phyloP scores from a whole-genome alignment of 37 sponge, comb jelly and placozoan genomes.

The Haliclona indistincta region DNA sequence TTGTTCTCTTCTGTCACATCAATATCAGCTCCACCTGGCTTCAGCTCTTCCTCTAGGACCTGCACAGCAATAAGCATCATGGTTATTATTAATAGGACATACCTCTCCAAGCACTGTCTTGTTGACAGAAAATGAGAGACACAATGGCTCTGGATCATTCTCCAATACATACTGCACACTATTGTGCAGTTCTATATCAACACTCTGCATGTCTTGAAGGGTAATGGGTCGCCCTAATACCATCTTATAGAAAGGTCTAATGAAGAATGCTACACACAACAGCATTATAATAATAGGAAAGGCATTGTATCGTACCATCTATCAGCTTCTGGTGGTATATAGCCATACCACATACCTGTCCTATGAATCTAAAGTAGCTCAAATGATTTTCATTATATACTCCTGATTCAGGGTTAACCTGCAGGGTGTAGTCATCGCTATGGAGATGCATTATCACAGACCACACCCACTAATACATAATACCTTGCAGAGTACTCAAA shows the following conservation, averaged over 20 bases:
- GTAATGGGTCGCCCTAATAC: slow-evolving; percentile 81
- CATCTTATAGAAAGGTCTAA: slow-evolving; percentile 99
- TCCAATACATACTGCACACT: slow-evolving; percentile 92
- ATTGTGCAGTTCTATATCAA: slow-evolving; percentile 89
- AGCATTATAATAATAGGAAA: background rate
- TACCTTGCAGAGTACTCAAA: slow-evolving; percentile 99
- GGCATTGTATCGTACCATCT: slow-evolving; percentile 75
- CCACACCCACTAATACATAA: background rate
- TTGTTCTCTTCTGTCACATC: slow-evolving; percentile 90
- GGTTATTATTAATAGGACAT: background rate
- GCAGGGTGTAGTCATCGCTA: slow-evolving; percentile 99
- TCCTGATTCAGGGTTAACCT: slow-evolving; percentile 97
- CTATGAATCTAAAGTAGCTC: slow-evolving; percentile 91
- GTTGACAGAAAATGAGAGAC: slow-evolving; percentile 80
- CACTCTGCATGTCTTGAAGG: slow-evolving; percentile 93
- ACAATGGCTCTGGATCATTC: slow-evolving; percentile 93
- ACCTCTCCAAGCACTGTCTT: slow-evolving; percentile 89
- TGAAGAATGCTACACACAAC: slow-evolving; percentile 87
- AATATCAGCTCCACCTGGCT: slow-evolving; percentile 82
- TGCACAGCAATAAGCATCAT: slow-evolving; percentile 13
- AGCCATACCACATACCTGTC: slow-evolving; percentile 96
- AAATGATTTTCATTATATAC: slow-evolving; percentile 88
- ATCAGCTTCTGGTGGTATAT: slow-evolving; percentile 95
- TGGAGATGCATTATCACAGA: background rate
- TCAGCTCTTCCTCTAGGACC: slow-evolving; percentile 78